phyloP scores from a whole-genome alignment of 1,140 invertebrate species.

The Macrobrachium nipponense region DNA sequence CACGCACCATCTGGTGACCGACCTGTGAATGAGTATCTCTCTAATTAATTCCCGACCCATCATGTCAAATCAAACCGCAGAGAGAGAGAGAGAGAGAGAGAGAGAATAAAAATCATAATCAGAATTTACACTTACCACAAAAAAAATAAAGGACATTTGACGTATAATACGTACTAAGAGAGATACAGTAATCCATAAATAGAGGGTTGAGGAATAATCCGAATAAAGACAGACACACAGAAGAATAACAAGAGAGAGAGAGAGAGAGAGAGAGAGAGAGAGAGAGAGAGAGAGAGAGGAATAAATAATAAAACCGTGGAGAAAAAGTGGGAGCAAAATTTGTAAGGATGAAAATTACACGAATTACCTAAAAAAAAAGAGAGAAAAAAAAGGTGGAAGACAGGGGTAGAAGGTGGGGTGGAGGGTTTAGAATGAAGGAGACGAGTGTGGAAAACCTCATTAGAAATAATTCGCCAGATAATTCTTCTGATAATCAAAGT shows the following conservation, averaged over 20 bases:
- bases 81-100: constrained; percentile 25
- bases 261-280: background rate
- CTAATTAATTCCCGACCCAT: no score
- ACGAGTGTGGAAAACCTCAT: no score
- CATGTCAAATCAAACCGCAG: background rate
- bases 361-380: background rate
- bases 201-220: background rate
- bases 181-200: background rate
- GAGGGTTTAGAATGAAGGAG: background rate
- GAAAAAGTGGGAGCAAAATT: background rate
- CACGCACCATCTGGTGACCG: no score
- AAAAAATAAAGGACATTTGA: no score
- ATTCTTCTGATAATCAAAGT: no score
- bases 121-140: no score
- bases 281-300: background rate
- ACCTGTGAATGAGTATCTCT: no score
- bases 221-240: constrained; percentile 2
- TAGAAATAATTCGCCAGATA: no score
- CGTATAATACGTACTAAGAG: background rate
- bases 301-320: background rate
- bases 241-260: background rate
- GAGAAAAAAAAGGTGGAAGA: background rate
- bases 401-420: background rate
- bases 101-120: background rate
- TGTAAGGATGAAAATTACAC: background rate